A percentile compares a stretch with the other conserved stretches of the same genome.
phyloP scores from a whole-genome alignment of 2,888 invertebrate species.

The Cephus sareptanus region DNA sequence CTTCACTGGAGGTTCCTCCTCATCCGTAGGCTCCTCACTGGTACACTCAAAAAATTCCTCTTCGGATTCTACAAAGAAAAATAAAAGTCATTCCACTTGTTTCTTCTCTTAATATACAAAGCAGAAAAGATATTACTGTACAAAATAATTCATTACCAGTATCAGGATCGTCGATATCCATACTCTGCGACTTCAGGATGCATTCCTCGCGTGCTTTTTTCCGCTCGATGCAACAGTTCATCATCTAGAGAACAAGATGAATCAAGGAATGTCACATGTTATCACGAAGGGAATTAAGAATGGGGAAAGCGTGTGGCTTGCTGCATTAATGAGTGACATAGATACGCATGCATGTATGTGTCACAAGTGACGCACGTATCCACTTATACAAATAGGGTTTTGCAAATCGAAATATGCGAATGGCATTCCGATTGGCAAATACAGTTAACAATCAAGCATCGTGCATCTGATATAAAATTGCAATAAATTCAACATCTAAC shows the following conservation, averaged over 20 bases:
- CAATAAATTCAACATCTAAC: not conserved
- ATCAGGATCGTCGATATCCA: conserved; percentile 50
- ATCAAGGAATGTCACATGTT: not conserved
- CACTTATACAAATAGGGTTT: not conserved
- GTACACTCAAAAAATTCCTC: conserved; percentile 89
- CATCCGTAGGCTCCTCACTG: conserved; percentile 66
- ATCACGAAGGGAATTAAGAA: not conserved
- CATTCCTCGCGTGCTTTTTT: conserved; percentile 69
- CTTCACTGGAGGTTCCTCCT: conserved; percentile 63
- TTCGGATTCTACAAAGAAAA: conserved; percentile 65
- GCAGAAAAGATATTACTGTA: not conserved
- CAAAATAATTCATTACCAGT: conserved; percentile 43
- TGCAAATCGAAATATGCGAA: conserved; percentile 6
- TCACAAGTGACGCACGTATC: not conserved
- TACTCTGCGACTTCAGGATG: conserved; percentile 47
- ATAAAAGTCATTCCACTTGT: not conserved
- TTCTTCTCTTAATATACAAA: not conserved
- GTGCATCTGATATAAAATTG: not conserved
- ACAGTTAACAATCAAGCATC: not conserved
- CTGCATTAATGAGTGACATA: not conserved
- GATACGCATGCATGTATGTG: not conserved
- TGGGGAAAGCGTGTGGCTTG: not conserved
- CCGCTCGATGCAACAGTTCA: conserved; percentile 82
- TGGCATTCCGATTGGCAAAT: not conserved
- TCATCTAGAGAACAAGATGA: conserved; percentile 65